Conservation (phyloP, 1,140 invertebrate species). For the Hirudo medicinalis region DNA sequence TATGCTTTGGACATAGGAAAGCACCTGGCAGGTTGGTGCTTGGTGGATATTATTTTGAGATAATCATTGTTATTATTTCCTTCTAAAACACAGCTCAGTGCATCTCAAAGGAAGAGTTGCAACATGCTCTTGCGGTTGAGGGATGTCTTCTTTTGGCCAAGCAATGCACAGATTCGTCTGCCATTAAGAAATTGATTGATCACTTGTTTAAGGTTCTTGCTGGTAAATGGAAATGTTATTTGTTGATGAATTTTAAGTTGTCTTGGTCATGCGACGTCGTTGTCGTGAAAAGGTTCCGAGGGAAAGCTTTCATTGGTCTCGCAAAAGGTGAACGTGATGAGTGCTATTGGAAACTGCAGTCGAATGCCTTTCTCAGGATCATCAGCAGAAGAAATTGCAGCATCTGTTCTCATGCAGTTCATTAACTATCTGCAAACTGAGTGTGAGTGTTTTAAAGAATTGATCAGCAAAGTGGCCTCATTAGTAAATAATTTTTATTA, state of each 20-base stretch:
- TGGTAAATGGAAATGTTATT: slow-evolving; percentile 38
- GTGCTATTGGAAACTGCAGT: slow-evolving; percentile 63
- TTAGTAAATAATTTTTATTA: neutral
- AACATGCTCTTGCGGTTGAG: slow-evolving; percentile 55
- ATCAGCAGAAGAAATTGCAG: slow-evolving; percentile 48
- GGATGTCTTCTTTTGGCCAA: slow-evolving; percentile 56
- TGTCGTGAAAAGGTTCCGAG: slow-evolving; percentile 60
- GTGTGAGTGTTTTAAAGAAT: slow-evolving; percentile 33
- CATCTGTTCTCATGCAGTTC: slow-evolving; percentile 53
- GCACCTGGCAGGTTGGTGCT: slow-evolving; percentile 53
- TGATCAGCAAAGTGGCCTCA: neutral
- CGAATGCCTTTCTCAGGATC: slow-evolving; percentile 54
- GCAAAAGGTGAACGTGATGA: slow-evolving; percentile 74
- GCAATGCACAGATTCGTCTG: slow-evolving; percentile 56
- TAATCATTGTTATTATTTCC: neutral
- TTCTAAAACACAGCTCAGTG: slow-evolving; percentile 34
- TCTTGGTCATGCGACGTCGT: slow-evolving; percentile 11
- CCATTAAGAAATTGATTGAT: slow-evolving; percentile 55
- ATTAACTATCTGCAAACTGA: slow-evolving; percentile 65
- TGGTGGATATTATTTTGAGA: neutral
- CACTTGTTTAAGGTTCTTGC: slow-evolving; percentile 69
- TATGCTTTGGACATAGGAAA: slow-evolving; percentile 68
- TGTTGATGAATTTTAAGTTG: neutral
- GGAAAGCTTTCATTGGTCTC: slow-evolving; percentile 77
- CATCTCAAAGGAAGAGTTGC: slow-evolving; percentile 59